phyloP scores from a whole-genome alignment of 2,888 invertebrate genomes.

The Leptinotarsa rubiginosa region DNA sequence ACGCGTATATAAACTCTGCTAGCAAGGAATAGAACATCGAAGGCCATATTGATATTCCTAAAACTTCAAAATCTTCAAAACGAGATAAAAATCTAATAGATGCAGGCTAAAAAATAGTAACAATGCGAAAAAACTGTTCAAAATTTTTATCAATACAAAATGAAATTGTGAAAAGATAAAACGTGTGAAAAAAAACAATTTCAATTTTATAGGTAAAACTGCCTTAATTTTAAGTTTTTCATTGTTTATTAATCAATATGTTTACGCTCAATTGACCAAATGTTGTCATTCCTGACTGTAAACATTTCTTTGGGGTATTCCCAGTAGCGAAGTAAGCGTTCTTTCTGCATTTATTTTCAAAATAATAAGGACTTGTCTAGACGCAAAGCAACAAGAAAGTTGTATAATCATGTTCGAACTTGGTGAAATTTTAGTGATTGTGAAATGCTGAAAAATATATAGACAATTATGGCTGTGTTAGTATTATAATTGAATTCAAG shows the following conservation, averaged over 20 bases:
- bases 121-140: too few relatives aligned
- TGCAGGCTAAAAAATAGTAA: too few relatives aligned
- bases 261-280: neutral
- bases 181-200: too few relatives aligned
- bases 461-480: slow-evolving; percentile 63
- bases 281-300: neutral
- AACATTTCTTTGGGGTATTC: neutral
- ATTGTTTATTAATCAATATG: neutral
- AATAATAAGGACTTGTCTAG: neutral
- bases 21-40: too few relatives aligned
- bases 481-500: slow-evolving; percentile 32
- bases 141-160: too few relatives aligned
- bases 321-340: slow-evolving; percentile 1
- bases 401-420: slow-evolving; percentile 7
- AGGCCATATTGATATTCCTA: too few relatives aligned
- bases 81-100: too few relatives aligned
- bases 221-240: too few relatives aligned
- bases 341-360: slow-evolving; percentile 36
- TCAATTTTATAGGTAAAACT: too few relatives aligned
- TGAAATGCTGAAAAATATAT: slow-evolving; percentile 48
- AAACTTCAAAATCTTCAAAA: too few relatives aligned
- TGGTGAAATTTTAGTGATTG: slow-evolving; percentile 37
- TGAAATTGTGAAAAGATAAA: too few relatives aligned
- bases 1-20: too few relatives aligned
- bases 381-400: neutral